A percentile compares a stretch with the other conserved stretches of the same genome.
Evolutionary conservation across 2,113 vertebrate genomes (phyloP).

Genomic region (Gobio gobio): DNA sequence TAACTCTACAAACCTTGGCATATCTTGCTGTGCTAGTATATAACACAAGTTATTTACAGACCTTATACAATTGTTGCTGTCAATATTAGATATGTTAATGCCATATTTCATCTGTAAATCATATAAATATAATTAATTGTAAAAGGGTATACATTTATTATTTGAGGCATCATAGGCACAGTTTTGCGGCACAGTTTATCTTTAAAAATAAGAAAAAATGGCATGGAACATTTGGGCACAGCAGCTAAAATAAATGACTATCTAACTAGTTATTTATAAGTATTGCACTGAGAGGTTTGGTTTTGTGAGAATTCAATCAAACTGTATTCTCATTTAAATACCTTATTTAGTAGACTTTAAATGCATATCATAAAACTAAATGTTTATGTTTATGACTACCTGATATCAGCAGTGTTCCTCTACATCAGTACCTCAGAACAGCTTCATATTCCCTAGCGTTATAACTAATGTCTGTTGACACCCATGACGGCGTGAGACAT

Average conservation of each 20-base stretch:
- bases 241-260: background rate
- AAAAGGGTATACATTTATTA: background rate
- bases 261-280: background rate
- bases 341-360: background rate
- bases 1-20: no score
- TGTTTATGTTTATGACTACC: background rate
- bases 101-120: background rate
- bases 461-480: slow-evolving; percentile 16
- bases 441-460: background rate
- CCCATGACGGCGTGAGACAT: background rate
- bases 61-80: no score
- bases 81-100: background rate
- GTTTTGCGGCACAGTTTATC: background rate
- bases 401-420: background rate
- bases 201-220: slow-evolving; percentile 4
- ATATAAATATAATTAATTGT: background rate
- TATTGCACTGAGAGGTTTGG: background rate
- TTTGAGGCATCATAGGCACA: background rate
- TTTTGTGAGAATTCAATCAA: background rate
- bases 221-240: background rate
- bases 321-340: background rate
- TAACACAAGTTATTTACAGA: no score
- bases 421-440: background rate
- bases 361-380: background rate
- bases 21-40: no score